Evolutionary conservation across 2,113 vertebrate species (phyloP).

Genomic region (Laticauda colubrina): DNA sequence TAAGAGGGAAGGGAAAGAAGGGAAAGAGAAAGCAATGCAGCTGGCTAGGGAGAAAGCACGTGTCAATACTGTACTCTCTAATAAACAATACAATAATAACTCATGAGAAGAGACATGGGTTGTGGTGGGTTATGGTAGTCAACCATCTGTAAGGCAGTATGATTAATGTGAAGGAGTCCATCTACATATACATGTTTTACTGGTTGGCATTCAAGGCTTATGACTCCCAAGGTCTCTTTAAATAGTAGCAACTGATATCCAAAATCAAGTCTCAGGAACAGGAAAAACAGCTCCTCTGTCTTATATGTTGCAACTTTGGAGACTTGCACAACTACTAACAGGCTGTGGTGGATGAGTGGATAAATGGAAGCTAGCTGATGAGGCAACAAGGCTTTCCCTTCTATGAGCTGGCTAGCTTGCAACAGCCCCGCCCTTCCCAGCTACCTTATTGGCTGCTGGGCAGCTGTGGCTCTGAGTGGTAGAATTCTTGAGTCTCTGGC

Average conservation of each 20-base stretch:
- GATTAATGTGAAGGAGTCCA: neutral
- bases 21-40: neutral
- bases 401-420: neutral
- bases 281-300: neutral
- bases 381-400: conserved; percentile 11
- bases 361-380: conserved; percentile 12
- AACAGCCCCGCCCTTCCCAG: neutral
- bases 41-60: neutral
- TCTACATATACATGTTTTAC: neutral
- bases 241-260: neutral
- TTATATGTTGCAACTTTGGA: neutral
- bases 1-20: neutral
- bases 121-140: neutral
- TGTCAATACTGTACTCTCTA: too few species aligned
- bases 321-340: neutral
- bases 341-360: neutral
- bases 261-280: neutral
- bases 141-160: neutral
- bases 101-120: neutral
- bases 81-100: neutral
- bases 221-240: neutral
- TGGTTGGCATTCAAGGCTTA: neutral
- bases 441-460: neutral
- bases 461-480: neutral
- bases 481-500: neutral